These are phyloP conservation scores for Neosilurus hyrtlii DNA, from an alignment of 2,797 vertebrate species.

Conservation along the genomic window DNA sequence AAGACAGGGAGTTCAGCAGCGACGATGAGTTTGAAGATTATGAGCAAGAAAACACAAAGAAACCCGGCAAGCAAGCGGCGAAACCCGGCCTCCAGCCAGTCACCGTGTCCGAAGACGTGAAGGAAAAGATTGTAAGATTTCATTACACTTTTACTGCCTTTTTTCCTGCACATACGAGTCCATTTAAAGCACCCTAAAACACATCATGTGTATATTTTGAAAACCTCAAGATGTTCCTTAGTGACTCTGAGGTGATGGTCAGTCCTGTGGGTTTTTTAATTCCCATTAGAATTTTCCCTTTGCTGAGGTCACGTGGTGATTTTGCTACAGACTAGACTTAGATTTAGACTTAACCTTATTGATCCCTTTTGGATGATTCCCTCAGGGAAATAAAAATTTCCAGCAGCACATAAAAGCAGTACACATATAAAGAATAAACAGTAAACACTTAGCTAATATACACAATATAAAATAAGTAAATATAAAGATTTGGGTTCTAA, in stretches of 20 bases:
- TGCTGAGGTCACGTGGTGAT: neutral
- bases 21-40: constrained; percentile 80
- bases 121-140: constrained; percentile 78
- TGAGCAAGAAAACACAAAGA: constrained; percentile 82
- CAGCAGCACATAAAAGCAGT: no score
- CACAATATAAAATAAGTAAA: no score
- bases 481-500: no score
- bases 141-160: neutral
- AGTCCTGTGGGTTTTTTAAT: neutral
- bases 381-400: no score
- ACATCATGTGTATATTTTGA: no score
- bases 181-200: neutral
- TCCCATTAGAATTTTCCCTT: neutral
- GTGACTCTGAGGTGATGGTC: neutral
- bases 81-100: constrained; percentile 77
- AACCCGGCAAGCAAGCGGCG: constrained; percentile 69
- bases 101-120: constrained; percentile 77
- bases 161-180: no score
- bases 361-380: no score
- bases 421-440: no score
- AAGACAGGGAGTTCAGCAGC: constrained; percentile 80
- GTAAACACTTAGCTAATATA: no score
- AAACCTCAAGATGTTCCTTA: neutral
- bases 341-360: no score
- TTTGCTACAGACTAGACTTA: no score